Conservation (phyloP, 2,888 invertebrate species). For the Ischnura elegans region DNA sequence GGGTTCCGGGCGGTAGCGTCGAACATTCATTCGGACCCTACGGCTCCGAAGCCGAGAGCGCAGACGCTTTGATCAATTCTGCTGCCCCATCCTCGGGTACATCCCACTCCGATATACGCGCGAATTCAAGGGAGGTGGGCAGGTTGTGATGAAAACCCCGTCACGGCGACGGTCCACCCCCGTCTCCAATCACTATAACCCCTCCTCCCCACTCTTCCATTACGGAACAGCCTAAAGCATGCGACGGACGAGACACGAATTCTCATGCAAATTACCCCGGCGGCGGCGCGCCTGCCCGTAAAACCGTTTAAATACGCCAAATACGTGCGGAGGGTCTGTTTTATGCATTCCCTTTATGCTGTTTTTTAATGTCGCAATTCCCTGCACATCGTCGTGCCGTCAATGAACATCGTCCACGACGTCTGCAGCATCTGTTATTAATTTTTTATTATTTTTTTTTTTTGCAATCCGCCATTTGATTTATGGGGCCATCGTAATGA, state of each 20-base stretch:
- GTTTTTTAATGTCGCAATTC: background rate
- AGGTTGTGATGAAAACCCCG: background rate
- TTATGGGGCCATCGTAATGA: background rate
- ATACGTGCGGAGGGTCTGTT: conserved; percentile 16
- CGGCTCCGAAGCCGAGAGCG: background rate
- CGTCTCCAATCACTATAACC: background rate
- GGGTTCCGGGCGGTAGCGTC: background rate
- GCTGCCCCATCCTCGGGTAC: background rate
- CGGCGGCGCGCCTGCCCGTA: conserved; percentile 1
- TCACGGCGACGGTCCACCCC: background rate
- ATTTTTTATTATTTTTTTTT: background rate
- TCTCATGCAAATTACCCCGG: background rate
- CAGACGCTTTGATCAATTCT: conserved; percentile 18
- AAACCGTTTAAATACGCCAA: conserved; percentile 35
- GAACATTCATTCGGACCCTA: background rate
- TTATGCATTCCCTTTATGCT: background rate
- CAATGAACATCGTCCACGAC: background rate
- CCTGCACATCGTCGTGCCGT: background rate
- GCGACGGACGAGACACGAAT: conserved; percentile 13
- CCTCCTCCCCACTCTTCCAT: background rate
- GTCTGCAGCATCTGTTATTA: background rate
- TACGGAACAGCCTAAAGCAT: background rate
- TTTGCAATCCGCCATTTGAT: background rate
- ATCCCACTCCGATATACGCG: background rate
- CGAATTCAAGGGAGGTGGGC: background rate